These are phyloP conservation scores for Corythornis madagascariensis DNA, from an alignment of 2,113 vertebrate species.

Conservation along the genomic window DNA sequence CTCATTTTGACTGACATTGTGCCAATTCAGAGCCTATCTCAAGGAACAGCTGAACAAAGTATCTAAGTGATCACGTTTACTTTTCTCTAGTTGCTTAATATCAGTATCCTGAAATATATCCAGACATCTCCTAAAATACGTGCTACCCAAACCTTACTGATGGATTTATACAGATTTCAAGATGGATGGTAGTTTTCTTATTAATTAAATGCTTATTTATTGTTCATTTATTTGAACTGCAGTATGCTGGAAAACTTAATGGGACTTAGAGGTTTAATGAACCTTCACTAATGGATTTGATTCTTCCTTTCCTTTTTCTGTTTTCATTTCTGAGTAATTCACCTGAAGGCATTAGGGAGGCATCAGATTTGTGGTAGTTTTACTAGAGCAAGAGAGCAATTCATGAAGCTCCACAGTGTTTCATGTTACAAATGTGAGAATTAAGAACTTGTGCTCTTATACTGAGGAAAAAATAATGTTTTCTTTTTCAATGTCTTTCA, in stretches of 20 bases:
- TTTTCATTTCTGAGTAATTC: background rate
- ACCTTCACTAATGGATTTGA: background rate
- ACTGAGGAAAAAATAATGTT: background rate
- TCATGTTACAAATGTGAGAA: background rate
- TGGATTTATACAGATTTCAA: background rate
- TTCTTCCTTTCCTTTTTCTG: background rate
- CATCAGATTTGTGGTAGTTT: background rate
- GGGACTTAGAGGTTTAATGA: background rate
- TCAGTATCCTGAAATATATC: background rate
- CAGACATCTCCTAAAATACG: background rate
- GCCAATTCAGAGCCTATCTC: background rate
- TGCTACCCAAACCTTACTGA: background rate
- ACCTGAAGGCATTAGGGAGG: background rate
- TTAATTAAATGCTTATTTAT: background rate
- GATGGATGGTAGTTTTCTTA: background rate
- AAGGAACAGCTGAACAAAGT: background rate
- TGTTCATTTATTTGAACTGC: background rate
- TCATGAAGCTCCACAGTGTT: background rate
- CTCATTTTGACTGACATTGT: background rate
- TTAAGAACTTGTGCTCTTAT: background rate
- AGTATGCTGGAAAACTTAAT: background rate
- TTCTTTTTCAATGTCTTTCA: background rate
- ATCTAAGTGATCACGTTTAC: background rate
- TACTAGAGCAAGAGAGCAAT: background rate
- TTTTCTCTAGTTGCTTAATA: background rate